Evolutionary conservation across 92 coral and sea anemone genomes (phyloP), one percentile per base, ranked within the genome.

Genomic region (Bergia puertoricense): DNA sequence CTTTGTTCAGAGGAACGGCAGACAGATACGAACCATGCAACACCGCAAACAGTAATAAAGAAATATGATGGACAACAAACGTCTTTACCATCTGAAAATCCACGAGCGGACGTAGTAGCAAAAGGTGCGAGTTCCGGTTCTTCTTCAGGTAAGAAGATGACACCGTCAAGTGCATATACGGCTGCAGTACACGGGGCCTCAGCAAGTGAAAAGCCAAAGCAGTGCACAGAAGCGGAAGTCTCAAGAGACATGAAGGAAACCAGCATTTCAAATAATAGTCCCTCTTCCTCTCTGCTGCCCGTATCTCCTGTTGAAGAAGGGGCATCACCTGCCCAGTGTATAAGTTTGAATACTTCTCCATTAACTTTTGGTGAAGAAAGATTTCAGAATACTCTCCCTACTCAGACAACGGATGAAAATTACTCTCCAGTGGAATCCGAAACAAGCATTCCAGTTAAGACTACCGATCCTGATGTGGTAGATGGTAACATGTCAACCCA

Each of bases 1-100:
- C 37, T 56, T 57, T 80, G 85, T 57, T 54, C 85, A 15, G 85
- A 80, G 14, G 85, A 36, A 16, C 85, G 39, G 10, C 46, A 39
- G 41, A 0, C 45, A 37, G 72, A 54, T 54, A 13, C 37, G 8
- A 78, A 78, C 51, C 20, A 67, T 39, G 23, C 72, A 39, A 56
- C 45, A 42, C 22, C 36, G 5, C 56, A 44, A 81, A 62, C 23
- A 68, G 43, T 45, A 45, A 36, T n/a, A 16, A 36, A 44, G 15
- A 30, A 14, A 14, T 11, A 6, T 45, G 2, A 4, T 8, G 77
- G 36, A 23, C 5, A 18, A 13, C 77, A 83, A 45, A 7, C 77
- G 6, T 69, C 86, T 15, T 15, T 43, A 42, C 76, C 42, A 38
- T 23, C 1, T 44, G 65, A 30, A 5, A 48, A 46, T 8, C 57